Evolutionary conservation across 2,888 invertebrate genomes (phyloP), one percentile per base, ranked within the genome.

Genomic region (Campoletis raptor): DNA sequence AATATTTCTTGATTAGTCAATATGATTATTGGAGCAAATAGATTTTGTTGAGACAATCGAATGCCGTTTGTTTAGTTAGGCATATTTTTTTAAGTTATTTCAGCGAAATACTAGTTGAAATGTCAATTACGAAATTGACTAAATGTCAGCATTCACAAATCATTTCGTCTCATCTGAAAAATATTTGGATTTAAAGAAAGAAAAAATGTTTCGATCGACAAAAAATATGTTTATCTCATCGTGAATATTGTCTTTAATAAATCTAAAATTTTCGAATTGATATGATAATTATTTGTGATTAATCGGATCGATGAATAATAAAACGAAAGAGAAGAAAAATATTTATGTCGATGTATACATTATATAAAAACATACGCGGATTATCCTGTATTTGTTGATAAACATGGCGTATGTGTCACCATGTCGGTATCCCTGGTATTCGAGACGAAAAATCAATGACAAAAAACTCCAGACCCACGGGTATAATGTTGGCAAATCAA

Each of bases 401-500:
- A 69, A 9, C 15, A 15, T 37, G 21, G 8, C n/a, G 52, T 48
- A 4, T 15, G 24, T 64, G 30, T 54, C 67, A 54, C 15, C 10
- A 69, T 70, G 69, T 70, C 40, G 78, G 21, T 52, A 69, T 66
- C 77, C 67, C 15, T 8, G 45, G 66, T 45, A 57, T 24, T 61
- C 72, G 37, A 45, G 80, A 24, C n/a, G 24, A 37, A 74, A 66
- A 81, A 81, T 81, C 81, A 72, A 85, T 67, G 57, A 66, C 21
- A 61, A 67, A 45, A n/a, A 67, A 12, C 7, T 21, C 48, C 24
- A 40, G 74, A 81, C 81, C 73, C 81, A 86, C 81, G 86, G 83
- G 83, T 86, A 83, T 83, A 83, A 86, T 61, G 83, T 72, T 86
- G 86, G 78, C 81, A 86, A 83, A 86, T 86, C 86, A 86, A 86